These are phyloP conservation scores for Orius insidiosus DNA, from an alignment of 1,140 invertebrate species.

Conservation along the genomic window DNA sequence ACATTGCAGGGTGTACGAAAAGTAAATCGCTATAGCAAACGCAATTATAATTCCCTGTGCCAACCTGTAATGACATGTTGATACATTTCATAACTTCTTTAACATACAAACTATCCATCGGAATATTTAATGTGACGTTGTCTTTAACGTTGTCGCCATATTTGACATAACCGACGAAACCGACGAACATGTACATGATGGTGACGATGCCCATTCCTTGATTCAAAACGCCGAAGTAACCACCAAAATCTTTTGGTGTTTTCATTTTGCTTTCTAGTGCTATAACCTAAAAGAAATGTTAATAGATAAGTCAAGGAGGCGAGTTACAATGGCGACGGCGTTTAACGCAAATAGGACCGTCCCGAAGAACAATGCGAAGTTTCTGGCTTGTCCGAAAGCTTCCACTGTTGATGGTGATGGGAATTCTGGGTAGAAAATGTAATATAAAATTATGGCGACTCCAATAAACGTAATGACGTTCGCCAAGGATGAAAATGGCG, in stretches of 20 bases:
- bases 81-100: too few species aligned
- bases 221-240: constrained; percentile 56
- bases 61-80: constrained; percentile 37
- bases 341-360: constrained; percentile 78
- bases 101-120: constrained; percentile 23
- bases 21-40: constrained; percentile 74
- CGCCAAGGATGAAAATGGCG: constrained; percentile 63
- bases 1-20: constrained; percentile 82
- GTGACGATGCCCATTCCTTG: constrained; percentile 57
- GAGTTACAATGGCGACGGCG: constrained; percentile 71
- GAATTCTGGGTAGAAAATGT: constrained; percentile 39
- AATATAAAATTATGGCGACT: constrained; percentile 49
- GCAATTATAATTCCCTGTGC: constrained; percentile 62
- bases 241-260: too few species aligned
- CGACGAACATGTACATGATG: constrained; percentile 51
- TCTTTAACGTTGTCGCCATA: constrained; percentile 68
- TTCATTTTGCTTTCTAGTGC: constrained; percentile 77
- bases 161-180: too few species aligned
- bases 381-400: constrained; percentile 33
- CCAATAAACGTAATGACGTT: constrained; percentile 54
- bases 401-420: constrained; percentile 36
- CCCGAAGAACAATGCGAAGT: constrained; percentile 62
- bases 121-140: constrained; percentile 58
- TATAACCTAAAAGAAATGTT: constrained; percentile 55
- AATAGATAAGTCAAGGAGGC: constrained; percentile 14